Evolutionary conservation across 2,797 vertebrate genomes (phyloP).

Genomic region (Gymnoscopelus microlampas): DNA sequence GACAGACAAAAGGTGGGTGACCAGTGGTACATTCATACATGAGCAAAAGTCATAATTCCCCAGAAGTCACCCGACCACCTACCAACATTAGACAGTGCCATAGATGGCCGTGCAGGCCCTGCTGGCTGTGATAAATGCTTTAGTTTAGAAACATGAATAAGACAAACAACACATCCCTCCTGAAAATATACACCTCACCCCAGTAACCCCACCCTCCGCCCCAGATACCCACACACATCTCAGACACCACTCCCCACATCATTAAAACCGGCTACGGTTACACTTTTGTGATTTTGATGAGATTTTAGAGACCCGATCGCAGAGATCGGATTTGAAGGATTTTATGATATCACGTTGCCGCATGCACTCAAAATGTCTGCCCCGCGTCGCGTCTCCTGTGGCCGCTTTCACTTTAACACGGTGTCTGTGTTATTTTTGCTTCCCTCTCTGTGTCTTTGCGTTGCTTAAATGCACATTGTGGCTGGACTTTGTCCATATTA

Average conservation of each 20-base stretch:
- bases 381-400: slow-evolving; percentile 51
- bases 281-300: slow-evolving; percentile 59
- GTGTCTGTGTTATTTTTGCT: slow-evolving; percentile 38
- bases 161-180: slow-evolving; percentile 73
- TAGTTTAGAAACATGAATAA: slow-evolving; percentile 78
- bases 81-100: slow-evolving; percentile 71
- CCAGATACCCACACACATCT: neutral
- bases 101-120: slow-evolving; percentile 63
- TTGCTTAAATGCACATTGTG: slow-evolving; percentile 38
- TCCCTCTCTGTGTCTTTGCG: slow-evolving; percentile 27
- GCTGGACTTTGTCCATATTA: slow-evolving; percentile 58
- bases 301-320: slow-evolving; percentile 43
- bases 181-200: slow-evolving; percentile 72
- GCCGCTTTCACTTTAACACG: slow-evolving; percentile 49
- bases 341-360: slow-evolving; percentile 43
- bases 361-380: slow-evolving; percentile 60
- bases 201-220: slow-evolving; percentile 12
- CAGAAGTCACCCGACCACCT: slow-evolving; percentile 72
- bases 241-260: slow-evolving; percentile 47
- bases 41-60: slow-evolving; percentile 73
- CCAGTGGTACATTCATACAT: slow-evolving; percentile 81
- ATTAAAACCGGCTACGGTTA: slow-evolving; percentile 63
- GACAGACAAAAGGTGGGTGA: slow-evolving; percentile 75
- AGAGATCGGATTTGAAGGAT: slow-evolving; percentile 29
- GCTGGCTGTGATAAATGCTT: slow-evolving; percentile 83